These are phyloP conservation scores for Oeneis ivallda DNA, from an alignment of 2,888 invertebrate species.

Conservation along the genomic window DNA sequence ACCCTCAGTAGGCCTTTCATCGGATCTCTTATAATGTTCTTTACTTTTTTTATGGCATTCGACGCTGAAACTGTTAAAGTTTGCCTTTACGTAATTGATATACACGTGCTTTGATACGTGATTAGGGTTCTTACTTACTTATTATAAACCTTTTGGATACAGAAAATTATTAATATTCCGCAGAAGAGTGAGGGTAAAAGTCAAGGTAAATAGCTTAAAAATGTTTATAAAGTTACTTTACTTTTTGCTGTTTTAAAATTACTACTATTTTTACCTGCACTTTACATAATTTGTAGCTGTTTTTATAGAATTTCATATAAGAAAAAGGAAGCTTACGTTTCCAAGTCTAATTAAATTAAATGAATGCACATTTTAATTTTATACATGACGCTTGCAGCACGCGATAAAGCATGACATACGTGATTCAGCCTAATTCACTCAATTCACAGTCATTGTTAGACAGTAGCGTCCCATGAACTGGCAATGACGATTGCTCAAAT, in stretches of 20 bases:
- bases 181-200: not conserved
- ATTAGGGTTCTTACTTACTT: slow-evolving; percentile 10
- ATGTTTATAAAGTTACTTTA: no score
- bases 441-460: slow-evolving; percentile 72
- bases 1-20: slow-evolving; percentile 64
- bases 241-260: no score
- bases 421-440: slow-evolving; percentile 74
- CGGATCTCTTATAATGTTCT: slow-evolving; percentile 56
- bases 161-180: not conserved
- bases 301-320: no score
- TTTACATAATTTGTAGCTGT: no score
- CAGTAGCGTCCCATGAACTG: slow-evolving; percentile 64
- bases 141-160: not conserved
- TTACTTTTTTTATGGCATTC: slow-evolving; percentile 69
- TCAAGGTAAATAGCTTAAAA: not conserved
- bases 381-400: slow-evolving; percentile 53
- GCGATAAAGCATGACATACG: slow-evolving; percentile 63
- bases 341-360: slow-evolving; percentile 14
- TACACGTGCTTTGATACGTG: slow-evolving; percentile 26
- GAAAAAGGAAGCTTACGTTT: not conserved
- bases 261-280: no score
- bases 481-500: slow-evolving; percentile 74
- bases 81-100: slow-evolving; percentile 39
- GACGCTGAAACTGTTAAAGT: slow-evolving; percentile 45
- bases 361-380: slow-evolving; percentile 13